Evolutionary conservation across 2,113 vertebrate species (phyloP).

Genomic region (Dunckerocampus dactyliophorus): DNA sequence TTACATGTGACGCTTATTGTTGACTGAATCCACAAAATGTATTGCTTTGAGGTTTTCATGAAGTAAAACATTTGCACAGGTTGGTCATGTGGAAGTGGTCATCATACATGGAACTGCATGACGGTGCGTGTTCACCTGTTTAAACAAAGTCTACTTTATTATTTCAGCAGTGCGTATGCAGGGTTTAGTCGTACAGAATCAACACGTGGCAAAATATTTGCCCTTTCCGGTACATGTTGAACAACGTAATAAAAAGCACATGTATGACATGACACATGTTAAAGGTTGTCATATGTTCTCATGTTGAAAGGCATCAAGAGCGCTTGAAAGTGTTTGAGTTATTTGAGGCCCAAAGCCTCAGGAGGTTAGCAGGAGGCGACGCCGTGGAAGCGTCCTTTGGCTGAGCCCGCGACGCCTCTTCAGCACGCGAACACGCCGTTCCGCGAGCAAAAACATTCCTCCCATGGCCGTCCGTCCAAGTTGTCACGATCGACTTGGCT

Average conservation of each 20-base stretch:
- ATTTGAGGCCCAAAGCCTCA: constrained; percentile 8
- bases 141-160: constrained; percentile 62
- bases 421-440: background rate
- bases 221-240: constrained; percentile 19
- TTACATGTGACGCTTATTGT: too few relatives aligned
- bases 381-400: too few relatives aligned
- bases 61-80: constrained; percentile 9
- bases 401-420: too few relatives aligned
- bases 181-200: constrained; percentile 43
- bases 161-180: constrained; percentile 55
- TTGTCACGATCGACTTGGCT: background rate
- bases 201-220: constrained; percentile 13
- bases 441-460: background rate
- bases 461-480: background rate
- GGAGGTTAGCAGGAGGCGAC: too few relatives aligned
- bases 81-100: constrained; percentile 51
- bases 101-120: constrained; percentile 32
- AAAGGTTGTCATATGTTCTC: constrained; percentile 3
- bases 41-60: too few relatives aligned
- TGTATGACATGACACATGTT: constrained; percentile 26
- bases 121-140: constrained; percentile 24
- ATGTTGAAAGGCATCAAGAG: constrained; percentile 7
- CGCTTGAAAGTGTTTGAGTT: constrained; percentile 18
- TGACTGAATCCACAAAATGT: too few relatives aligned
- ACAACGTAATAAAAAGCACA: constrained; percentile 29